Base-by-base conservation (phyloP, 2,113 vertebrate genomes). In the Ranitomeya variabilis region DNA sequence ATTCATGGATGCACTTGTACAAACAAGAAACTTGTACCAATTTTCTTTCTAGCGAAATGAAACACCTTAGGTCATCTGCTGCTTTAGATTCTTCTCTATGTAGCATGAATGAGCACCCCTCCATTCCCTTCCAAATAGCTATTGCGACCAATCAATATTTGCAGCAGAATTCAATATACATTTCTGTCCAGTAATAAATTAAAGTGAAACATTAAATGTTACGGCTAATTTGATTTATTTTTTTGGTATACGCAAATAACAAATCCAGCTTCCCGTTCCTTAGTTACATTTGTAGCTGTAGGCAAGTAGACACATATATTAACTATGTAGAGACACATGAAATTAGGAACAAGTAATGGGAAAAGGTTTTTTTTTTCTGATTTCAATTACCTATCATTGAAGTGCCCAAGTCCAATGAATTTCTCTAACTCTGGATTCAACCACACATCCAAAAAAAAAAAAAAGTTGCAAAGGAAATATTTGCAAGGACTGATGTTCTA, bases 11-110 rank as follows among this genome's bases (percentile, higher is more conserved):
- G 80, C 87, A 88, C 80, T 83, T 77, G 31, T 77, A 83, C 87
- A 83, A 88, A 88, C 80, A 88, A 84, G 80, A 84, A 77, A 83
- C 87, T 77, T 88, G 80, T 88, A 88, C 59, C 87, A 83, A 88
- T 83, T 66, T 88, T 67, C 78, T 78, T 74, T 82, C 52, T 26
- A 82, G 79, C 55, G 15, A 82, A 88, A 88, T 82, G 79, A 81
- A 88, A 83, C 78, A 88, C 86, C 86, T 88, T 74, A 82, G 86
- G 86, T 88, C 86, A 88, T 82, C 78, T 74, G 54, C 79, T 82
- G 8, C 62, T 73, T 82, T 59, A 74, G 86, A 66, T 88, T 82
- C 31, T 52, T 88, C 54, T 77, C 59, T 83, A 9, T 19, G 81
- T 67, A 67, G 57, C 87, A 78, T 77, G 69, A 84, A 26, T 64